Conservation (phyloP, 2,113 vertebrate species). For the Syrmaticus mikado region DNA sequence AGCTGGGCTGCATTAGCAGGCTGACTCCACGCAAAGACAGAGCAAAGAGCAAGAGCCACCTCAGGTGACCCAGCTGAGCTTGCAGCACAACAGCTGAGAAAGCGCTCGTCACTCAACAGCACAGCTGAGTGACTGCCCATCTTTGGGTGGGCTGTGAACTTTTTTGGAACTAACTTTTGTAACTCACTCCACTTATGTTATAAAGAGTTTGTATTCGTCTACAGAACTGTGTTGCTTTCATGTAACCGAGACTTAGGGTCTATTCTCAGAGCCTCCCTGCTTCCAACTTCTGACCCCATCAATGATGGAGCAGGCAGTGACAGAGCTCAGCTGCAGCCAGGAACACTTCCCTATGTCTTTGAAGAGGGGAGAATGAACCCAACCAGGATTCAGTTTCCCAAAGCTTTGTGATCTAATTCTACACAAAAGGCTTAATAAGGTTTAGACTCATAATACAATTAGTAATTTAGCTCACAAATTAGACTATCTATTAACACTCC, state of each 20-base stretch:
- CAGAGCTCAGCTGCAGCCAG: not conserved
- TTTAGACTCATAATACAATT: slow-evolving; percentile 82
- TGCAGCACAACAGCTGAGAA: not conserved
- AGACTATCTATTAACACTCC: slow-evolving; percentile 81
- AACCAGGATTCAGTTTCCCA: slow-evolving; percentile 40
- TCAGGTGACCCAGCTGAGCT: not conserved
- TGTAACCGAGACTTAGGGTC: not conserved
- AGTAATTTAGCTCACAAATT: slow-evolving; percentile 83
- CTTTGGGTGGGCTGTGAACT: not conserved
- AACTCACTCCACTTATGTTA: not conserved
- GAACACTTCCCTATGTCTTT: not conserved
- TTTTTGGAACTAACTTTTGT: not conserved
- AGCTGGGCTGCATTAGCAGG: not conserved
- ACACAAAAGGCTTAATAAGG: slow-evolving; percentile 80
- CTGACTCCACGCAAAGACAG: not conserved
- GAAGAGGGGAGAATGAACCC: not conserved
- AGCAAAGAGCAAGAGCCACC: not conserved
- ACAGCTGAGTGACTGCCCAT: not conserved
- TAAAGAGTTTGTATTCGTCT: not conserved
- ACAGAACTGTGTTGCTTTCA: not conserved
- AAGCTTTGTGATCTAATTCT: slow-evolving; percentile 77
- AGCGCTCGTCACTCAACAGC: fast-evolving
- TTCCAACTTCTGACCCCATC: not conserved
- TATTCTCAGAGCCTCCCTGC: not conserved
- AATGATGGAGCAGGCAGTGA: not conserved